A percentile compares a stretch with the other conserved stretches of the same genome.
Evolutionary conservation across 2,113 vertebrate species (phyloP).

Genomic region (Panurus biarmicus): DNA sequence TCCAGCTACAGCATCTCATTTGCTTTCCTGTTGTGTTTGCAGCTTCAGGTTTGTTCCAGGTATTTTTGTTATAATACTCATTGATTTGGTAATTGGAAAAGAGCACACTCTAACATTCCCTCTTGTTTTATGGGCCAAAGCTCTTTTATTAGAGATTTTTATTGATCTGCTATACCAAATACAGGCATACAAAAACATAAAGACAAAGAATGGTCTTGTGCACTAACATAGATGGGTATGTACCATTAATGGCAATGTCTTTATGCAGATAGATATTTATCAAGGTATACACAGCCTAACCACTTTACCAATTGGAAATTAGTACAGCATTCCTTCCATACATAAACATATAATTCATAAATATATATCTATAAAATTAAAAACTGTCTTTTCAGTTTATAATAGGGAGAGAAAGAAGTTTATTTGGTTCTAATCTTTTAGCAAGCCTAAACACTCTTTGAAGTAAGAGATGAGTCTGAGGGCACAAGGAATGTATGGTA

Average conservation of each 20-base stretch:
- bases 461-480: not conserved
- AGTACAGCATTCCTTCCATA: not conserved
- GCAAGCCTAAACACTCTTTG: not conserved
- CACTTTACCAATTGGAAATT: not conserved
- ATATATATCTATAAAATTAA: not conserved
- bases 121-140: conserved; percentile 54
- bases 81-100: conserved; percentile 22
- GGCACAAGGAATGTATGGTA: not conserved
- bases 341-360: not conserved
- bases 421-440: not conserved
- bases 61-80: not conserved
- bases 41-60: conserved; percentile 7
- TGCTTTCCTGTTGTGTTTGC: conserved; percentile 8
- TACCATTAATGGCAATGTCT: conserved; percentile 7
- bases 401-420: not conserved
- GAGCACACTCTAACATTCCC: conserved; percentile 55
- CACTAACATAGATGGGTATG: conserved; percentile 17
- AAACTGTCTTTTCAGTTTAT: not conserved
- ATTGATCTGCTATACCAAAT: not conserved
- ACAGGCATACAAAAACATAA: not conserved
- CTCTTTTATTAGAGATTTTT: not conserved
- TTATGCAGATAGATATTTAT: not conserved
- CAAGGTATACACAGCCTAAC: not conserved
- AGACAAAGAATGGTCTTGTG: not conserved
- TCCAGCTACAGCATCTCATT: conserved; percentile 37